Base-by-base conservation (phyloP, 1,140 invertebrate species). In the Bombus sylvicola region DNA sequence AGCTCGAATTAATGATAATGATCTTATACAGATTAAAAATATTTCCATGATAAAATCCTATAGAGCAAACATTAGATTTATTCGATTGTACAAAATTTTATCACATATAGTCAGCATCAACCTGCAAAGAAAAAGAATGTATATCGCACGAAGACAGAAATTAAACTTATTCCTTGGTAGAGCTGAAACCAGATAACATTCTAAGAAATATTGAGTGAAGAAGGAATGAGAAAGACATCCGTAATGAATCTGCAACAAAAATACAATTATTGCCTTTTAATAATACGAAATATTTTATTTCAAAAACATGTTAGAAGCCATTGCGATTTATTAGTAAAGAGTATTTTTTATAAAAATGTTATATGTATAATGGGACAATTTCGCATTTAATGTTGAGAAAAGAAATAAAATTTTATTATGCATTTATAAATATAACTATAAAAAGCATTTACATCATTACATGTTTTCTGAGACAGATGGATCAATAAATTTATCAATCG, bases 81-180 rank as follows among this genome's bases (percentile, higher is more conserved):
- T 41, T 57, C 28, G 2, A 34, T 25, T 69, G 31, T 57, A 66
- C 25, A 43, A n/a, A 15, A 28, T 73, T 41, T 34, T 5, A 18
- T 34, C 4, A 8, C 31, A 28, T 31, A 22, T 25, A 62, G 0
- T 25, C 28, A 34, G 69, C 69, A 62, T 25, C 9, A 66, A 66
- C 13, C 81, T 83, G 72, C 2, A 82, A 83, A 62, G 68, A 75
- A 53, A 57, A 75, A 53, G 9, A 37, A 59, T 5, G 39, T 59
- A 31, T 59, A 22, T 8, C 15, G 34, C 28, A 25, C 3, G 15
- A n/a, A 71, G 66, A 22, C 4, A 22, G 1, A 41, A 34, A 22
- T 53, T 41, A 8, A 37, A 22, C 1, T 28, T 22, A 22, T 57
- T 47, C 25, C n/a, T 5, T 22, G 37, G 37, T 41, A 9, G n/a